Conservation (phyloP, 2,888 invertebrate genomes). For the Cerceris ruficornis region DNA sequence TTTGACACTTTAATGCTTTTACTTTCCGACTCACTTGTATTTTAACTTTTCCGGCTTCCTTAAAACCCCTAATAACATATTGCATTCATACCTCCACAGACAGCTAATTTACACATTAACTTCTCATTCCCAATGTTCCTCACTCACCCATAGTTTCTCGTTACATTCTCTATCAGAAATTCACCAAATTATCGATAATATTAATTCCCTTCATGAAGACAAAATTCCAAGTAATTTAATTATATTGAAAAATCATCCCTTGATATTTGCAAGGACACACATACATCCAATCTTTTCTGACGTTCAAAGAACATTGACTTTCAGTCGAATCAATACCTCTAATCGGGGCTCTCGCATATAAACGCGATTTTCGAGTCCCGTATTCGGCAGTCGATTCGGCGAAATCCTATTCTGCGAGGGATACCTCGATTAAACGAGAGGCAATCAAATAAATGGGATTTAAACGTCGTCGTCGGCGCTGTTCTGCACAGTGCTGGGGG, state of each 20-base stretch:
- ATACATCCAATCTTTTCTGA: background rate
- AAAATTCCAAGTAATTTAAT: too few species aligned
- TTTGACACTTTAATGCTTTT: too few species aligned
- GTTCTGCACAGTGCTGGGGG: slow-evolving; percentile 33
- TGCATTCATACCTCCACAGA: too few species aligned
- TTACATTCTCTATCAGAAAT: too few species aligned
- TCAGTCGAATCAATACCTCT: slow-evolving; percentile 39
- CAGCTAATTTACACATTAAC: too few species aligned
- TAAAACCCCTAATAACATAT: too few species aligned
- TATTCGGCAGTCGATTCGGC: slow-evolving; percentile 38
- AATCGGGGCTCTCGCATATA: slow-evolving; percentile 48
- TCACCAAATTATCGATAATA: too few species aligned
- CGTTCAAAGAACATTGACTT: slow-evolving; percentile 26
- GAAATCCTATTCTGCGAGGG: slow-evolving; percentile 59
- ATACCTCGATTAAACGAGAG: slow-evolving; percentile 67
- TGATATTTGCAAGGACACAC: background rate
- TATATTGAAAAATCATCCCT: background rate
- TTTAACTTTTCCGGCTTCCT: too few species aligned
- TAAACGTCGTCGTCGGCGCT: slow-evolving; percentile 67
- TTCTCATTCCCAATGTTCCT: too few species aligned
- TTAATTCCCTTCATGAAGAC: too few species aligned
- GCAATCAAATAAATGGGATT: slow-evolving; percentile 74
- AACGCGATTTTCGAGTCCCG: slow-evolving; percentile 43
- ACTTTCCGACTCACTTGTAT: too few species aligned
- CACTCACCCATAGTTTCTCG: too few species aligned